A percentile compares a stretch with the other conserved stretches of the same genome.
Conservation (phyloP, 2,113 vertebrate genomes). For the Ariopsis seemanni region DNA sequence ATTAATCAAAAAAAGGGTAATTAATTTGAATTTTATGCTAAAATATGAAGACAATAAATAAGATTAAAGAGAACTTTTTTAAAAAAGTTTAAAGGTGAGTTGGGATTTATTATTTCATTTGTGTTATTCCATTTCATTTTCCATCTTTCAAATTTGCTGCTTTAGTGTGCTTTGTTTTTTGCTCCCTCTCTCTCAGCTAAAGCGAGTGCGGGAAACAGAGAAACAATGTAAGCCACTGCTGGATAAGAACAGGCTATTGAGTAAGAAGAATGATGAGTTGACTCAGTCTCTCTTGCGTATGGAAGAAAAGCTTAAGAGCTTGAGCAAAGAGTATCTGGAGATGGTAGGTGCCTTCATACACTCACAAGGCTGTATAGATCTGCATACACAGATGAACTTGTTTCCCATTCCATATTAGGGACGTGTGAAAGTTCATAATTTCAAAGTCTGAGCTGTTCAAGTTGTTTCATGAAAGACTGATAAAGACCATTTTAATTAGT, state of each 20-base stretch:
- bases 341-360: constrained; percentile 78
- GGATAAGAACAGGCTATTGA: constrained; percentile 96
- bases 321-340: constrained; percentile 91
- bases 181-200: constrained; percentile 74
- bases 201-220: constrained; percentile 92
- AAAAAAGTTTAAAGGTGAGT: background rate
- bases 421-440: background rate
- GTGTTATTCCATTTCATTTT: background rate
- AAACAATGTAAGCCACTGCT: constrained; percentile 96
- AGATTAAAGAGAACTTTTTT: background rate
- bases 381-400: background rate
- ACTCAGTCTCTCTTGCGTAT: constrained; percentile 89
- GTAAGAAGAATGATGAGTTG: constrained; percentile 93
- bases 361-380: background rate
- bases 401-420: background rate
- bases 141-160: background rate
- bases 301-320: constrained; percentile 89
- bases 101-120: background rate
- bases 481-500: background rate
- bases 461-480: background rate
- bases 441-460: background rate
- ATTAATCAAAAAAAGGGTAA: background rate
- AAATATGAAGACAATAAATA: background rate
- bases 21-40: background rate
- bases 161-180: background rate